Evolutionary conservation across 2,888 invertebrate genomes (phyloP).

Genomic region (Thereva nobilitata): DNA sequence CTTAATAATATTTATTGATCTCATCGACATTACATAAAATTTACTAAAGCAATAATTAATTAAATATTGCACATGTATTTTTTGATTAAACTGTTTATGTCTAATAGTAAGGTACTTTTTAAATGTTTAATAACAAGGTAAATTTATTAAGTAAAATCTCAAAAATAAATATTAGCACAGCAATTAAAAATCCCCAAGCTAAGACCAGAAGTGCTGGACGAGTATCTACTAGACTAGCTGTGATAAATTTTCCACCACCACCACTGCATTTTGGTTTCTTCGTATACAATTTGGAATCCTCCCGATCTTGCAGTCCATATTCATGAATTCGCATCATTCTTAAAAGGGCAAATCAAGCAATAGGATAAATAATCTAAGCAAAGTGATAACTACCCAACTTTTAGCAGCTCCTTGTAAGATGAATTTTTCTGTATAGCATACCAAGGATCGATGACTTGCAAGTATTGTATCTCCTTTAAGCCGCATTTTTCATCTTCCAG

Average conservation of each 20-base stretch:
- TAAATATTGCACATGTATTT: no score
- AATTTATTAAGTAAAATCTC: conserved; percentile 49
- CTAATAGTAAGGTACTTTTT: no score
- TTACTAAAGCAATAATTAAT: no score
- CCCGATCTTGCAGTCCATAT: conserved; percentile 64
- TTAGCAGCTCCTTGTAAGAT: conserved; percentile 66
- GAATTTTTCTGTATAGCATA: conserved; percentile 66
- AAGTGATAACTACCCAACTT: conserved; percentile 61
- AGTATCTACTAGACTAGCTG: conserved; percentile 66
- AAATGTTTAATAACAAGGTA: no score
- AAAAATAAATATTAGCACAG: conserved; percentile 51
- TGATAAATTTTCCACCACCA: conserved; percentile 60
- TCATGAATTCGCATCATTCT: conserved; percentile 64
- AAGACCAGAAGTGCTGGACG: conserved; percentile 61
- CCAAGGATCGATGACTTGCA: conserved; percentile 69
- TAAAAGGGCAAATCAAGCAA: conserved; percentile 37
- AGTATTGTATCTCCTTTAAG: conserved; percentile 67
- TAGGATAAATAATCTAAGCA: conserved; percentile 44
- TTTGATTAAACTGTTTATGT: no score
- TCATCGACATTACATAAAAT: no score
- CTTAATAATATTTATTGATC: no score
- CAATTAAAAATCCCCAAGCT: conserved; percentile 56
- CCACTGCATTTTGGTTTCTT: conserved; percentile 65
- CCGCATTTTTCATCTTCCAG: conserved; percentile 73
- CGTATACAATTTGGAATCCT: conserved; percentile 62